These are phyloP conservation scores for Pandion haliaetus DNA, from an alignment of 2,113 vertebrate species.

Conservation along the genomic window DNA sequence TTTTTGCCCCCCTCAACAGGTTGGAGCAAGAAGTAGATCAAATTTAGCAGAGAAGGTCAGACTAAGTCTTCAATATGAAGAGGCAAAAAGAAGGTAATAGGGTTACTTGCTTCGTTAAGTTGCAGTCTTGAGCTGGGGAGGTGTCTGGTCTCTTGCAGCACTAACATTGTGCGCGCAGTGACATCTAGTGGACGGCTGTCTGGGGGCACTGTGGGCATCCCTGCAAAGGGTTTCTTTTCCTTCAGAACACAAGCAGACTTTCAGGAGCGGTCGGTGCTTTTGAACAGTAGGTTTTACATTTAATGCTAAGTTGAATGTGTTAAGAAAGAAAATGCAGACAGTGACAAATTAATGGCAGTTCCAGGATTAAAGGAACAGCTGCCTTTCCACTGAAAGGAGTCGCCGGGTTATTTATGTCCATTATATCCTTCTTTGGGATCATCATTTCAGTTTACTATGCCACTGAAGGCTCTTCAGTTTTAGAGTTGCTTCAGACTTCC, in stretches of 20 bases:
- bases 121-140: background rate
- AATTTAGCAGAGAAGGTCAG: slow-evolving; percentile 84
- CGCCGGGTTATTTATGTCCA: background rate
- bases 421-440: background rate
- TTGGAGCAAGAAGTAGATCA: slow-evolving; percentile 74
- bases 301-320: background rate
- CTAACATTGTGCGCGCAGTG: background rate
- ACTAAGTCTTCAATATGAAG: slow-evolving; percentile 84
- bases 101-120: background rate
- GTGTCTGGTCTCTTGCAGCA: background rate
- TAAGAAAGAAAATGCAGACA: background rate
- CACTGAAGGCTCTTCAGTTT: background rate
- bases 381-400: background rate
- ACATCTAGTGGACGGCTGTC: slow-evolving; percentile 40
- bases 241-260: background rate
- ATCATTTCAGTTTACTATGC: background rate
- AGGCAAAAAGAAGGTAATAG: slow-evolving; percentile 83
- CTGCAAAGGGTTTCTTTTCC: background rate
- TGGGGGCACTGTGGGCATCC: background rate
- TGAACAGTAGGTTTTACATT: background rate
- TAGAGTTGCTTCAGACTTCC: background rate
- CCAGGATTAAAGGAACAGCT: background rate
- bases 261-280: background rate
- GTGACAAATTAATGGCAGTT: background rate
- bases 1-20: slow-evolving; percentile 44